These are phyloP conservation scores for Ferrisia virgata DNA, from an alignment of 2,888 invertebrate species.

Conservation along the genomic window DNA sequence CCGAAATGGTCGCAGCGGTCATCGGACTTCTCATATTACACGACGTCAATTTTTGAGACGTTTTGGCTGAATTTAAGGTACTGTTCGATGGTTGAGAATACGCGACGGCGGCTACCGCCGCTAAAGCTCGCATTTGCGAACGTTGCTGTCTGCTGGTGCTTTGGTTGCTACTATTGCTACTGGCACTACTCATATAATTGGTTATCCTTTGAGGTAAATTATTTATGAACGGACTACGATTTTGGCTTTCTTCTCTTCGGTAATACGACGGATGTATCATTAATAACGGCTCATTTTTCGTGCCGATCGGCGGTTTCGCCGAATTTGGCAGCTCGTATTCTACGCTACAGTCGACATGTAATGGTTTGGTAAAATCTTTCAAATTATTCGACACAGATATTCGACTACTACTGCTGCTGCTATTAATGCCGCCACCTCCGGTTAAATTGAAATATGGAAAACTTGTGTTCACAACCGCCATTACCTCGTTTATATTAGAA, in stretches of 20 bases:
- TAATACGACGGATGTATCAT: constrained; percentile 90
- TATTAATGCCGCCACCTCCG: not conserved
- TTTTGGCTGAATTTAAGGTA: not conserved
- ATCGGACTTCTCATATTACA: not conserved
- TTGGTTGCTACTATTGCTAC: not conserved
- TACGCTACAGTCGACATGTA: constrained; percentile 87
- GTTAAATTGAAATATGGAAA: constrained; percentile 6
- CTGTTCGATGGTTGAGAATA: not conserved
- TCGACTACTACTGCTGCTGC: not conserved
- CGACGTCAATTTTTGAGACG: not conserved
- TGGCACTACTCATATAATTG: not conserved
- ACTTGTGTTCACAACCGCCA: not conserved
- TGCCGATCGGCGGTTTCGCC: constrained; percentile 81
- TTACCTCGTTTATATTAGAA: too few relatives aligned
- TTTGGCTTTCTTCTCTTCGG: constrained; percentile 78
- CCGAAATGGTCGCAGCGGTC: not conserved
- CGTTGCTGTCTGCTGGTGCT: not conserved
- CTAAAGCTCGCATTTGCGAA: constrained; percentile 5
- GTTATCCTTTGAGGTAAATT: constrained; percentile 62
- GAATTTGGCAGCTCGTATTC: constrained; percentile 87
- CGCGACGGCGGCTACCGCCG: not conserved
- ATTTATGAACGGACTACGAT: constrained; percentile 78
- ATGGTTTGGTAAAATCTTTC: constrained; percentile 80
- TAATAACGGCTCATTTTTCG: constrained; percentile 76
- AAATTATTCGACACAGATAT: constrained; percentile 50